phyloP scores from a whole-genome alignment of 1,140 invertebrate species.

The Drosophila tropicalis region DNA sequence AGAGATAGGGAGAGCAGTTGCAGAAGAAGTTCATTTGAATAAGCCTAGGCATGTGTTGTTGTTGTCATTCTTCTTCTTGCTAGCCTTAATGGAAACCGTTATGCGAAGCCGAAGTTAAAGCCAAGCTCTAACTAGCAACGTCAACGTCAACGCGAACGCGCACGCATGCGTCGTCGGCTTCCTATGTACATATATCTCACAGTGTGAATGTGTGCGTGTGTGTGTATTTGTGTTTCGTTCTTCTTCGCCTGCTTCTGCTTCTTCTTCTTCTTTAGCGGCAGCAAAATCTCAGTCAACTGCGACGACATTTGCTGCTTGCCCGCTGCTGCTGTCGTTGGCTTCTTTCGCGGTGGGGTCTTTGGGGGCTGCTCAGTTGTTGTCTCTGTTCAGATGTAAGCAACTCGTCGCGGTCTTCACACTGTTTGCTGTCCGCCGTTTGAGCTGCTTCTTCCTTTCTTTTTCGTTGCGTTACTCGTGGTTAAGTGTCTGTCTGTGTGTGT shows the following conservation, averaged over 20 bases:
- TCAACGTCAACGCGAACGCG: slow-evolving; percentile 36
- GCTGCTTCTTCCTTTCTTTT: slow-evolving; percentile 43
- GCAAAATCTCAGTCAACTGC: slow-evolving; percentile 55
- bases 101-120: slow-evolving; percentile 53
- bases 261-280: slow-evolving; percentile 55
- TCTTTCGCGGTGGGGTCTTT: slow-evolving; percentile 43
- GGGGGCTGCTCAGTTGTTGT: slow-evolving; percentile 55
- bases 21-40: slow-evolving; percentile 70
- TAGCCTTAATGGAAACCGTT: slow-evolving; percentile 83
- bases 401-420: slow-evolving; percentile 73
- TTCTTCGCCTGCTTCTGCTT: slow-evolving; percentile 62
- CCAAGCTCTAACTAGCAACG: slow-evolving; percentile 34
- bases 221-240: slow-evolving; percentile 64
- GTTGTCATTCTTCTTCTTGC: slow-evolving; percentile 69
- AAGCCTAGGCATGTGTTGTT: slow-evolving; percentile 65
- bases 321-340: neutral
- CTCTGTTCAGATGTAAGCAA: slow-evolving; percentile 74
- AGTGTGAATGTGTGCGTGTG: slow-evolving; percentile 17
- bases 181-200: neutral
- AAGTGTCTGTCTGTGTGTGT: slow-evolving; percentile 18
- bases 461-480: neutral
- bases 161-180: slow-evolving; percentile 66
- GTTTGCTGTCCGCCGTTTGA: slow-evolving; percentile 41
- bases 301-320: slow-evolving; percentile 2
- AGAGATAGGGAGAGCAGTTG: slow-evolving; percentile 14